Percentiles rank a stretch among this genome's conserved stretches.
phyloP scores from a whole-genome alignment of 2,797 vertebrate species.

The Picus viridis region DNA sequence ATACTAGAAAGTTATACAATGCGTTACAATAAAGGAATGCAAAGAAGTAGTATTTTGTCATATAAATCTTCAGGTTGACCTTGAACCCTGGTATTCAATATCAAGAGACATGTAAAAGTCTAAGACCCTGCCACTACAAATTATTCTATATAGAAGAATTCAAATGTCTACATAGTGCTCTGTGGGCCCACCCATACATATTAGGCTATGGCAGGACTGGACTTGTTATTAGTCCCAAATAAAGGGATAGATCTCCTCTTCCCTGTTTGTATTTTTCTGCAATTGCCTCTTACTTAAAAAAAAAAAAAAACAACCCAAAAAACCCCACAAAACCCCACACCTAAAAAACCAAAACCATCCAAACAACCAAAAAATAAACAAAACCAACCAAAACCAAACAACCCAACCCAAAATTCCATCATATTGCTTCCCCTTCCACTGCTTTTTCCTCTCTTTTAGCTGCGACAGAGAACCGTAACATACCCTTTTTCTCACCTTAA shows the following conservation, averaged over 20 bases:
- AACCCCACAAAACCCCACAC: no score
- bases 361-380: not conserved
- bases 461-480: not conserved
- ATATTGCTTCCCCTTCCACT: not conserved
- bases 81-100: not conserved
- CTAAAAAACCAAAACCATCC: no score
- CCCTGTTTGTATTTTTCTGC: no score
- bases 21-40: not conserved
- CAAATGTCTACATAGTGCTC: not conserved
- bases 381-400: not conserved
- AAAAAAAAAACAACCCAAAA: not conserved
- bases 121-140: not conserved
- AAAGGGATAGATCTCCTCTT: not conserved
- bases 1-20: not conserved
- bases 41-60: not conserved
- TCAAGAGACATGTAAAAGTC: not conserved
- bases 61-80: not conserved
- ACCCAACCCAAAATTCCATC: not conserved
- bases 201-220: not conserved
- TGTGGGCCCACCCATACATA: not conserved
- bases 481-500: not conserved
- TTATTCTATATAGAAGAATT: not conserved
- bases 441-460: not conserved
- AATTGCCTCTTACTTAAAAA: not conserved
- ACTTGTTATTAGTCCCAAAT: not conserved